Evolutionary conservation across 1,140 invertebrate genomes (phyloP), one percentile per base, ranked within the genome.

Genomic region (Anastrepha ludens): DNA sequence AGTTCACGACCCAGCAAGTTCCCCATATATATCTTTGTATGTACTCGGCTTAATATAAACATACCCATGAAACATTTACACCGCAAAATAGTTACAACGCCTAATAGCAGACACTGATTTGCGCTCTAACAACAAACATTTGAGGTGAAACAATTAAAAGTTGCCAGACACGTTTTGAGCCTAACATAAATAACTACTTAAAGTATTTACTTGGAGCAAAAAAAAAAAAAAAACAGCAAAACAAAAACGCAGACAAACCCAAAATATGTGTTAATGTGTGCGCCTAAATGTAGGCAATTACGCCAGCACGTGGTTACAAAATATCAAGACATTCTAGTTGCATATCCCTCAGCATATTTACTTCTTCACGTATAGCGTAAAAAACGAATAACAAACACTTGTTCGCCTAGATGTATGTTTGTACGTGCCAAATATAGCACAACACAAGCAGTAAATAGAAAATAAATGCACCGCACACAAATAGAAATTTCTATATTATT

Each of bases 401-500:
- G 74, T 29, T 47, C 74, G 74, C 74, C 74, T 81, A 55, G 55
- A 81, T 20, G 44, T 81, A 58, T 41, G 47, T 29, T 55, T 41
- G 74, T 81, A 47, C 44, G 44, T 74, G 11, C 67, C 50, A 81
- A n/a, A 47, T 7, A 2, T 39, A 29, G 8, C 20, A 81, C 74
- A 44, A 15, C 74, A 81, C 44, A 20, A 15, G 55, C 2, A 81
- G n/a, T n/a, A 81, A 81, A 81, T 50, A 81, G 47, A 81, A 81
- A 81, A 81, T 81, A 81, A 81, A 81, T 55, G 74, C 20, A 17
- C 9, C 67, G 41, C 39, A 74, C 17, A 74, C 67, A 81, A 81
- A 81, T 81, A 50, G 47, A 81, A 81, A 81, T 81, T 17, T 81
- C n/a, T 81, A 55, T 81, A 81, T 81, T 81, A 81, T 81, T 81